These are phyloP conservation scores for Rhysida immarginata DNA, from an alignment of 1,140 invertebrate species.

Conservation along the genomic window DNA sequence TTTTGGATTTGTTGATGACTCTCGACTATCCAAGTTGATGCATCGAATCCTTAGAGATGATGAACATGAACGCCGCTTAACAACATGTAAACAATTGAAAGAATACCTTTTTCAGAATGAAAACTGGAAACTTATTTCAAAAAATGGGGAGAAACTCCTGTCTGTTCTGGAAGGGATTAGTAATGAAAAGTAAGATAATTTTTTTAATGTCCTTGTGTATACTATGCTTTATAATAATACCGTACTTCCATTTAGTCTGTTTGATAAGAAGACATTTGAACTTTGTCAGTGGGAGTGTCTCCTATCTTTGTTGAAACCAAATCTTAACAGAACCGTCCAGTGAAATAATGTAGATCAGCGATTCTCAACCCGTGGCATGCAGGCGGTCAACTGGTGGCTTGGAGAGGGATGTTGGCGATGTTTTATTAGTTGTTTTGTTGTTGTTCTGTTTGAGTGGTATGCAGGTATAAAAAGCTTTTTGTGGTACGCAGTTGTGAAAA, in stretches of 20 bases:
- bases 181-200: constrained; percentile 16
- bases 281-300: too few relatives aligned
- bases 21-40: constrained; percentile 21
- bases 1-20: constrained; percentile 17
- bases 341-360: too few relatives aligned
- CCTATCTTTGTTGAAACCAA: background rate
- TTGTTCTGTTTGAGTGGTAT: too few relatives aligned
- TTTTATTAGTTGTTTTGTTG: too few relatives aligned
- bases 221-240: background rate
- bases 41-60: constrained; percentile 21
- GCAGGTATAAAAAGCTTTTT: too few relatives aligned
- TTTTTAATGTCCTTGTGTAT: background rate
- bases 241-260: too few relatives aligned
- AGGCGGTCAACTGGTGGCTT: too few relatives aligned
- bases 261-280: too few relatives aligned
- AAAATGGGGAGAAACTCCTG: constrained; percentile 20
- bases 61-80: constrained; percentile 22
- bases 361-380: too few relatives aligned
- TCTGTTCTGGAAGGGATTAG: constrained; percentile 22
- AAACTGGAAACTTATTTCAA: constrained; percentile 13
- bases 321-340: too few relatives aligned
- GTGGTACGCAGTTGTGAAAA: too few relatives aligned
- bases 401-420: too few relatives aligned
- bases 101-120: constrained; percentile 21
- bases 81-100: constrained; percentile 20